phyloP scores from a whole-genome alignment of 2,888 invertebrate species.

The Syritta pipiens region DNA sequence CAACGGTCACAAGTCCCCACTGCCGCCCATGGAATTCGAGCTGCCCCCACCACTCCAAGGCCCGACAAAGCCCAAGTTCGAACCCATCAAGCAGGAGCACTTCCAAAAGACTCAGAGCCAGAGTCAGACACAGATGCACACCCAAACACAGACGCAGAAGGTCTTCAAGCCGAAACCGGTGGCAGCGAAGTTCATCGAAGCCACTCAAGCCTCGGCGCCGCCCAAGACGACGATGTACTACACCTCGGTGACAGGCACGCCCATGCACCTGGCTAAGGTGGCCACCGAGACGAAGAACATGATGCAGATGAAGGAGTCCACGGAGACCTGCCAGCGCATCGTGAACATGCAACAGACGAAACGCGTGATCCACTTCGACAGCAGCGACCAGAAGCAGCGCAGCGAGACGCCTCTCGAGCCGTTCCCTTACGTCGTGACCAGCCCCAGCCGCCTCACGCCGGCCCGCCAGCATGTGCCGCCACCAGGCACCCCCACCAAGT shows the following conservation, averaged over 20 bases:
- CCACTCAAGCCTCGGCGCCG: slow-evolving; percentile 80
- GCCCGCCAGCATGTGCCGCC: slow-evolving; percentile 78
- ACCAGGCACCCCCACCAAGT: slow-evolving; percentile 83
- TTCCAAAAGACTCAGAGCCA: slow-evolving; percentile 74
- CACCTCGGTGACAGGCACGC: slow-evolving; percentile 81
- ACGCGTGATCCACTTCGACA: slow-evolving; percentile 84
- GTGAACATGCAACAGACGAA: slow-evolving; percentile 86
- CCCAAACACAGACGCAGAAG: slow-evolving; percentile 73
- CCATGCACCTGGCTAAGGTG: slow-evolving; percentile 82
- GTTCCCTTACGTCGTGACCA: slow-evolving; percentile 80
- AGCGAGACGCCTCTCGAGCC: slow-evolving; percentile 76
- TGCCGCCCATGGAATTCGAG: slow-evolving; percentile 83
- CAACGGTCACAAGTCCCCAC: slow-evolving; percentile 80
- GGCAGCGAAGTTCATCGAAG: slow-evolving; percentile 78
- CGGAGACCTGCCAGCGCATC: slow-evolving; percentile 83
- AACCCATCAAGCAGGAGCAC: slow-evolving; percentile 81
- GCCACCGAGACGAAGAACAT: slow-evolving; percentile 85
- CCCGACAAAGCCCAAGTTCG: slow-evolving; percentile 81
- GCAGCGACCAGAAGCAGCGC: slow-evolving; percentile 76
- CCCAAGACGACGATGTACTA: slow-evolving; percentile 81
- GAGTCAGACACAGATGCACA: slow-evolving; percentile 74
- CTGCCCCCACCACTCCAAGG: slow-evolving; percentile 79
- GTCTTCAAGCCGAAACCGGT: slow-evolving; percentile 82
- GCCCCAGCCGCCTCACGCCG: slow-evolving; percentile 76
- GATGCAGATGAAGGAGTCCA: slow-evolving; percentile 86